Base-by-base conservation (phyloP, 1,140 invertebrate genomes). In the Bombus vancouverensis region DNA sequence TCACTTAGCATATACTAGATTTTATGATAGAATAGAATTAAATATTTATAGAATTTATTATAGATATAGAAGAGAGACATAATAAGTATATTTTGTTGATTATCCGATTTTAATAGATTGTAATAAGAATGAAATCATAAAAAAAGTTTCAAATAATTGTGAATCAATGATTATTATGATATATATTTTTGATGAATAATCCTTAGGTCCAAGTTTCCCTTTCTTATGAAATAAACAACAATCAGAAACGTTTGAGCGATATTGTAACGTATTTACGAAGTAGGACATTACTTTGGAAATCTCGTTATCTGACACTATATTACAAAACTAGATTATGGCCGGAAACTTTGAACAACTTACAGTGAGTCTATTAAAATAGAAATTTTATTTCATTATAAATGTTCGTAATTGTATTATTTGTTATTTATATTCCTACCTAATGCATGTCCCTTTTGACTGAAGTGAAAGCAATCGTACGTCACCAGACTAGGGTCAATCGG, bases 401-500 rank as follows among this genome's bases (percentile, higher is more conserved):
- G n/a, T 25, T 34, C 2, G 4, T 68, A 44, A 39, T 39, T 37
- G 5, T 28, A 37, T 57, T 76, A 39, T 74, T 81, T 74, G 18
- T 44, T 32, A 25, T 83, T 73, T 53, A 76, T 1, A 59, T 22
- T 9, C 85, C 94, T 93, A 96, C 96, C 96, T 34, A 95, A 92
- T 37, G 96, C 95, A 72, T 97, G 96, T 6, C 96, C 96, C 89
- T 96, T 96, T 87, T 96, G 95, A 85, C 96, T 96, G 80, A 96
- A 96, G 85, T 97, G 96, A 91, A 97, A 97, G 91, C 96, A 97
- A 85, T 97, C 96, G 28, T 96, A 95, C 5, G 96, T 96, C 42
- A 97, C 95, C 82, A 96, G 95, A 83, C 88, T 95, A 37, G 96
- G 89, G 86, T 97, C 96, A 22, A 96, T 88, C 57, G 83, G 90